phyloP scores from a whole-genome alignment of 37 sponge, comb jelly and placozoan species.

The Amphimedon queenslandica region DNA sequence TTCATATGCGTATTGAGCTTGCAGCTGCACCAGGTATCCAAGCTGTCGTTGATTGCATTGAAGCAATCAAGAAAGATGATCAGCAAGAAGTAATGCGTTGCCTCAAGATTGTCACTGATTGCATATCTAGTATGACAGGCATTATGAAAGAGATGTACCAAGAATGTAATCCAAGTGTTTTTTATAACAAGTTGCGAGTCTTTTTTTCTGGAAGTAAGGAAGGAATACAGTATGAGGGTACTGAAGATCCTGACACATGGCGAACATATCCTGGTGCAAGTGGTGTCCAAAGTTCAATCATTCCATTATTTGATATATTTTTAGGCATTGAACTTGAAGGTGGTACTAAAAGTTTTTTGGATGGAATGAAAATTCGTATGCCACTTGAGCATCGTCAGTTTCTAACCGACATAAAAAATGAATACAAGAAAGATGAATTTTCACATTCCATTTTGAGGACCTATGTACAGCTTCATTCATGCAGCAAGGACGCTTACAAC shows the following conservation, averaged over 20 bases:
- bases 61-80: constrained; percentile 10
- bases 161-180: constrained; percentile 39
- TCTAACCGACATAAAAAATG: constrained; percentile 8
- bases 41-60: neutral
- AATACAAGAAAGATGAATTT: too few species aligned
- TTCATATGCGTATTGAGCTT: constrained; percentile 24
- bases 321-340: constrained; percentile 18
- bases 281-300: constrained; percentile 47
- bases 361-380: constrained; percentile 32
- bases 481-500: neutral
- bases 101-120: neutral
- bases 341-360: constrained; percentile 10
- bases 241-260: constrained; percentile 43
- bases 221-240: constrained; percentile 40
- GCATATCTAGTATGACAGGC: constrained; percentile 24
- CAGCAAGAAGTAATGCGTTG: neutral
- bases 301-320: constrained; percentile 25
- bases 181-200: constrained; percentile 31
- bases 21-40: constrained; percentile 28
- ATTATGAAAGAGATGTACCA: constrained; percentile 26
- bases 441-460: constrained; percentile 10
- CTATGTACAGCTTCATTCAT: neutral
- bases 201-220: constrained; percentile 37
- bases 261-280: constrained; percentile 28
- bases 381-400: constrained; percentile 33